phyloP scores from a whole-genome alignment of 2,797 vertebrate genomes.

The Nasua narica region DNA sequence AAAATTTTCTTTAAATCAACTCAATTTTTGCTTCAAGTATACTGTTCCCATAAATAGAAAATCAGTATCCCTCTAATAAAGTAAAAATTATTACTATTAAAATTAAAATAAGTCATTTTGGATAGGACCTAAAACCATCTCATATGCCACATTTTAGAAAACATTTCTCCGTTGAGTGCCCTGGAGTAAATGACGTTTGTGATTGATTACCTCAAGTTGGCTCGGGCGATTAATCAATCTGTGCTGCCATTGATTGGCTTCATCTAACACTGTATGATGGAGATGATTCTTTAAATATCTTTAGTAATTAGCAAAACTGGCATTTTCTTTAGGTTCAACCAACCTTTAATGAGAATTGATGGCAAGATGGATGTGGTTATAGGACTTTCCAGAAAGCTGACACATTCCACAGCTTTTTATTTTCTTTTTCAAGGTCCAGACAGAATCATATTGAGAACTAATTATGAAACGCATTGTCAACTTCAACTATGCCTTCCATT shows the following conservation, averaged over 20 bases:
- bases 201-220: constrained; percentile 36
- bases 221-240: constrained; percentile 52
- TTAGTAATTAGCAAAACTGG: constrained; percentile 51
- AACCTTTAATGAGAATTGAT: constrained; percentile 41
- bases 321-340: constrained; percentile 41
- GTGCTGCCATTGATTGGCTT: constrained; percentile 55
- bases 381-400: not conserved
- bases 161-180: not conserved
- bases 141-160: not conserved
- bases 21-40: not conserved
- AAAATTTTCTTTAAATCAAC: not conserved
- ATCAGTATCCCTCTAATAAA: not conserved
- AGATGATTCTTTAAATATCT: constrained; percentile 46
- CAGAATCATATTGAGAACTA: not conserved
- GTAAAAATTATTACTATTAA: not conserved
- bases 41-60: not conserved
- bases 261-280: constrained; percentile 33
- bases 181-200: not conserved
- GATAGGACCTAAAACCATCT: not conserved
- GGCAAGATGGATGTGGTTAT: not conserved
- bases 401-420: not conserved
- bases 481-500: not conserved
- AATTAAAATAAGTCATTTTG: not conserved
- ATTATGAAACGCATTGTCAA: not conserved
- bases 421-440: not conserved